Evolutionary conservation across 2,113 vertebrate species (phyloP).

Genomic region (Hypanus sabinus): DNA sequence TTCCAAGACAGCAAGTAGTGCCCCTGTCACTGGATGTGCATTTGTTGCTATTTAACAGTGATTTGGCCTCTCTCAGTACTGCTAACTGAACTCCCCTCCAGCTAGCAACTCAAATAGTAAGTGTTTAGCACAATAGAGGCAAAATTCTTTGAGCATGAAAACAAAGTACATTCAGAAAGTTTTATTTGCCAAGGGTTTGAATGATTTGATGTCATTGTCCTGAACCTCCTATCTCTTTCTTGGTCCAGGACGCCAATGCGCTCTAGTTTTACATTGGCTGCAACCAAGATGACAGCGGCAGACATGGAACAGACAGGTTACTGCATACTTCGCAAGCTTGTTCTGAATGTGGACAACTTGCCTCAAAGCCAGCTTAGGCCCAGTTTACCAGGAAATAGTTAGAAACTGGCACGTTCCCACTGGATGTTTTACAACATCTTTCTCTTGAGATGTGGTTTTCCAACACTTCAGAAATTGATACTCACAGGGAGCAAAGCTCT

Average conservation of each 20-base stretch:
- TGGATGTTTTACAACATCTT: neutral
- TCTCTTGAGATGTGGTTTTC: too few species aligned
- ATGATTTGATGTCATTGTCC: neutral
- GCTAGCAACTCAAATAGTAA: conserved; percentile 1
- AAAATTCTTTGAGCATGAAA: neutral
- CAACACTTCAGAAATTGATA: neutral
- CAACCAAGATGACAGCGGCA: too few species aligned
- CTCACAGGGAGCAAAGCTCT: neutral
- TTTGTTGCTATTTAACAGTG: conserved; percentile 5
- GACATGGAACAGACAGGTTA: too few species aligned
- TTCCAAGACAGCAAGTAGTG: conserved; percentile 21
- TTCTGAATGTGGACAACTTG: too few species aligned
- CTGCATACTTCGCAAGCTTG: too few species aligned
- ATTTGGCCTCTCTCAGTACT: neutral
- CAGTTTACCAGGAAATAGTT: neutral
- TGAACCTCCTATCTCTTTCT: neutral
- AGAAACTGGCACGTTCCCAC: neutral
- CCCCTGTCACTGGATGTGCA: conserved; percentile 15
- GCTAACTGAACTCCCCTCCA: neutral
- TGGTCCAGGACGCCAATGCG: neutral
- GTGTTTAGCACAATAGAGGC: neutral
- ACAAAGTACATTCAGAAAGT: neutral
- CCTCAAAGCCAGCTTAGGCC: too few species aligned
- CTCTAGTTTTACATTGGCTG: neutral
- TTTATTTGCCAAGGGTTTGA: neutral